Conservation (phyloP, 2,797 vertebrate genomes). For the Thamnophis elegans region DNA sequence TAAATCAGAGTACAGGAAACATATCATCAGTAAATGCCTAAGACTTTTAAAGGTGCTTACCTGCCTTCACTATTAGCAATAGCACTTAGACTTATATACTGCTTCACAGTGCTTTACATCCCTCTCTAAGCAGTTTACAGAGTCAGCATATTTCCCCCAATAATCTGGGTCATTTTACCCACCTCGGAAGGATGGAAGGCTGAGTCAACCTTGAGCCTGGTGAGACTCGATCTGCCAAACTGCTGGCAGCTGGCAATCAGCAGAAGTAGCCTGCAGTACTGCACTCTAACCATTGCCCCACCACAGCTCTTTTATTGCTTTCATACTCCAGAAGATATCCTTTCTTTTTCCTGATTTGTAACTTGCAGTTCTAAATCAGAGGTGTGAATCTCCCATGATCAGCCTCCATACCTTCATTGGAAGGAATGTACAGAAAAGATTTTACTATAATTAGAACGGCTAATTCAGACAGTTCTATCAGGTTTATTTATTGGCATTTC, state of each 20-base stretch:
- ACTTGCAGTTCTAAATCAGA: neutral
- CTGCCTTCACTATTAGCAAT: neutral
- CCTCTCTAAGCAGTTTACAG: no score
- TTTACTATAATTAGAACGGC: neutral
- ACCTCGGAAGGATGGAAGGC: no score
- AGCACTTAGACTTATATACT: no score
- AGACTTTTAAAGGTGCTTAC: conserved; percentile 11
- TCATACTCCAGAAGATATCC: neutral
- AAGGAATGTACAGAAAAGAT: neutral
- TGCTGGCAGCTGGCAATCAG: no score
- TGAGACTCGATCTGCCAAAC: no score
- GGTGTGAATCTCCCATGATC: neutral
- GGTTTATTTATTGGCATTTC: neutral
- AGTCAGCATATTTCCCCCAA: no score
- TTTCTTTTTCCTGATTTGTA: neutral
- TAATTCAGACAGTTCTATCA: neutral
- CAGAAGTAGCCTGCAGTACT: no score
- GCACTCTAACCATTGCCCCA: no score
- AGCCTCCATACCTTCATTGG: neutral
- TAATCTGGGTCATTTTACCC: no score
- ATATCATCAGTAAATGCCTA: neutral
- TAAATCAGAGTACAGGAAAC: neutral
- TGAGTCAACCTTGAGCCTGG: no score
- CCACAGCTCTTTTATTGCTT: neutral
- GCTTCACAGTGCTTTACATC: no score